A percentile compares a stretch with the other conserved stretches of the same genome.
These are phyloP conservation scores for Ctenopoma kingsleyae DNA, from an alignment of 2,797 vertebrate species.

Conservation along the genomic window DNA sequence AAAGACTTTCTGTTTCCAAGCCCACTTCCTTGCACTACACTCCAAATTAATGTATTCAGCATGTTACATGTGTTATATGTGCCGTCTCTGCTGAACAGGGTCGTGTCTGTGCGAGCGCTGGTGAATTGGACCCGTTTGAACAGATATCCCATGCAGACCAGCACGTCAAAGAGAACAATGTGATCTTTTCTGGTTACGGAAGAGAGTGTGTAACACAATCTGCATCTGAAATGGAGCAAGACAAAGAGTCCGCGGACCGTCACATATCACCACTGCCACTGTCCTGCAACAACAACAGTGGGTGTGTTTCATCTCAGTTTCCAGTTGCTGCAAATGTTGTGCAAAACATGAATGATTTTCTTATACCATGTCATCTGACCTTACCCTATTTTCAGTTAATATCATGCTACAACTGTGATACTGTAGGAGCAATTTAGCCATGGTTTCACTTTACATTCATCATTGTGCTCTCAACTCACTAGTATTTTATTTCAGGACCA, in stretches of 20 bases:
- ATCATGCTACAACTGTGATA: constrained; percentile 24
- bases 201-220: constrained; percentile 76
- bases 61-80: constrained; percentile 47
- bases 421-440: neutral
- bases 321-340: constrained; percentile 66
- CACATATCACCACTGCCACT: constrained; percentile 64
- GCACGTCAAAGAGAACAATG: constrained; percentile 73
- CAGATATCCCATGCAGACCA: constrained; percentile 55
- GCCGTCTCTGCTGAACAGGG: constrained; percentile 52
- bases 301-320: constrained; percentile 68
- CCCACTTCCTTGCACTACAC: constrained; percentile 41
- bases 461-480: neutral
- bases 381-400: constrained; percentile 32
- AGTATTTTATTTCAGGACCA: constrained; percentile 13
- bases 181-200: constrained; percentile 75
- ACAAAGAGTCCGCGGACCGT: constrained; percentile 71
- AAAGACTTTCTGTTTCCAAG: constrained; percentile 36
- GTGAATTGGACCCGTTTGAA: constrained; percentile 61
- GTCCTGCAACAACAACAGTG: constrained; percentile 68
- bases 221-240: constrained; percentile 72
- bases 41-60: constrained; percentile 63
- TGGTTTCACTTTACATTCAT: too few relatives aligned
- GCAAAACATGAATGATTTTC: constrained; percentile 77
- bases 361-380: constrained; percentile 50
- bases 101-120: constrained; percentile 40